phyloP scores from a whole-genome alignment of 2,797 vertebrate genomes.

The Brotula barbata region DNA sequence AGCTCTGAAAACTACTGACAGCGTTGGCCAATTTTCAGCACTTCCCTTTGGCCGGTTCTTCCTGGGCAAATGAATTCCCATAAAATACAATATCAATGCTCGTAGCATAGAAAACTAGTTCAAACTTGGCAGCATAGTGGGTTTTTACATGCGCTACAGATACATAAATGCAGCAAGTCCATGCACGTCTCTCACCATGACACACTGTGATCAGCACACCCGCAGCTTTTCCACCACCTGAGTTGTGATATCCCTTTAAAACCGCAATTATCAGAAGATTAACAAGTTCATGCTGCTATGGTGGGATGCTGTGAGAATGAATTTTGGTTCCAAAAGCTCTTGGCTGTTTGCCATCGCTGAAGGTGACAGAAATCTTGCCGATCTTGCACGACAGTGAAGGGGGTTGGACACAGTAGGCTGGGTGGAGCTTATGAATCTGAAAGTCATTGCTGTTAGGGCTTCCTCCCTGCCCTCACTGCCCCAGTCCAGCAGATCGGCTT shows the following conservation, averaged over 20 bases:
- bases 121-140: neutral
- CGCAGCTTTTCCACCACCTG: conserved; percentile 40
- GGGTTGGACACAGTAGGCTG: conserved; percentile 68
- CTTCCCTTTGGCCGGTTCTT: conserved; percentile 16
- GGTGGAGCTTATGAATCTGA: conserved; percentile 76
- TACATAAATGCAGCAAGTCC: conserved; percentile 26
- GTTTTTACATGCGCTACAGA: neutral
- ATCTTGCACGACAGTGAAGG: conserved; percentile 84
- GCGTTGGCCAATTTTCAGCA: conserved; percentile 30
- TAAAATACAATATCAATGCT: conserved; percentile 23
- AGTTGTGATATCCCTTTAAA: conserved; percentile 73
- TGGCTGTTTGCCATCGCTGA: conserved; percentile 81
- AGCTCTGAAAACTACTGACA: conserved; percentile 42
- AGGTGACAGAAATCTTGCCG: conserved; percentile 87
- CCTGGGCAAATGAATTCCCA: conserved; percentile 16
- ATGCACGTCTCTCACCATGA: conserved; percentile 32
- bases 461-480: conserved; percentile 82
- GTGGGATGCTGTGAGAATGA: conserved; percentile 79
- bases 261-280: conserved; percentile 78
- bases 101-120: conserved; percentile 5
- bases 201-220: conserved; percentile 33
- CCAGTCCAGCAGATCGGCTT: conserved; percentile 85
- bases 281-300: conserved; percentile 74
- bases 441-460: conserved; percentile 80
- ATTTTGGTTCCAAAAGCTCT: conserved; percentile 79